Evolutionary conservation across 1,140 invertebrate species (phyloP).

Genomic region (Drosophila hydei): DNA sequence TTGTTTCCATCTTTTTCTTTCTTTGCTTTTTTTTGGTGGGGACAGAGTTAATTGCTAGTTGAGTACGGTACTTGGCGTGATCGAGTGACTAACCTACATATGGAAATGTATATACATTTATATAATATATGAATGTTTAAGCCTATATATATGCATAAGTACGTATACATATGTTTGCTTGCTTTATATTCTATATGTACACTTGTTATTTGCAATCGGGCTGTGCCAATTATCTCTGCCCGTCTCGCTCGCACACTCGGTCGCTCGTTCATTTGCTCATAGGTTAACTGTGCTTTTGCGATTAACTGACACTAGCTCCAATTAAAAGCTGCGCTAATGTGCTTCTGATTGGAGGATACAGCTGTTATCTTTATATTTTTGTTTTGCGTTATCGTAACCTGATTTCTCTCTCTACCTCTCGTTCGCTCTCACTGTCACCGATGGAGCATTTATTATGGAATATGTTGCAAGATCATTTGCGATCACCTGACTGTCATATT

Average conservation of each 20-base stretch:
- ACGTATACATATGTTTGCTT: slow-evolving; percentile 4
- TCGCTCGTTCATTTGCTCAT: too few species aligned
- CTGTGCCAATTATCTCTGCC: slow-evolving; percentile 4
- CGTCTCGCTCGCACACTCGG: slow-evolving; percentile 3
- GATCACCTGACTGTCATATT: slow-evolving; percentile 40
- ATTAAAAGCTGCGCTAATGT: slow-evolving; percentile 13
- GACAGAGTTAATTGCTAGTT: background rate
- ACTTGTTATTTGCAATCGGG: slow-evolving; percentile 26
- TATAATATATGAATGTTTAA: background rate
- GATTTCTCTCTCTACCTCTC: slow-evolving; percentile 15
- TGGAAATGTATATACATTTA: background rate
- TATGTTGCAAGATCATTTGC: slow-evolving; percentile 32
- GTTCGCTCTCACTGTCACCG: background rate
- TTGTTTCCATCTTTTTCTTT: background rate
- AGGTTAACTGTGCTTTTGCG: background rate
- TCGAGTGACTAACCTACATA: slow-evolving; percentile 38
- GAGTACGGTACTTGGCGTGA: slow-evolving; percentile 35
- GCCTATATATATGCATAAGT: background rate
- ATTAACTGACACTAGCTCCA: slow-evolving; percentile 29
- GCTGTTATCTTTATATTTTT: background rate
- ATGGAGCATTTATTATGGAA: slow-evolving; percentile 3
- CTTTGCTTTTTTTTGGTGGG: background rate
- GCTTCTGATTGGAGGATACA: slow-evolving; percentile 18
- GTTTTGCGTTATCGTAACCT: background rate
- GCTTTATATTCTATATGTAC: slow-evolving; percentile 12